Base-by-base conservation (phyloP, 2,888 invertebrate species). In the Pachycephus smyrnensis region DNA sequence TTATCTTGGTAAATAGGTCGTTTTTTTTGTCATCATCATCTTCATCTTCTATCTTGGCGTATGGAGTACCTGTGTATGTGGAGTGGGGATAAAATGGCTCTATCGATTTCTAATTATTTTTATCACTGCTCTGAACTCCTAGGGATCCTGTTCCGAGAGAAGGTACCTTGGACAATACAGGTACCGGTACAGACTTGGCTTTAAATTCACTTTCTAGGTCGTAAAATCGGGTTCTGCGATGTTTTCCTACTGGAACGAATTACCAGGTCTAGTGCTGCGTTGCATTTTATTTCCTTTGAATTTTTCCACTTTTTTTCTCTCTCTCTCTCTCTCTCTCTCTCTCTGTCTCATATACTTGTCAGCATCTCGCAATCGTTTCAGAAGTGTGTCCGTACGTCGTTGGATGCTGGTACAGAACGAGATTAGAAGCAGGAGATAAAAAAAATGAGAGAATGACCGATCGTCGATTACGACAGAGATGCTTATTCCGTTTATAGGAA, bases 121-220 rank as follows among this genome's bases (percentile, higher is more conserved):
- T 76, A 77, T 75, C 68, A 23, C 33, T n/a, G 74, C 68, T 77
- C 30, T 73, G 76, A 76, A 74, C 55, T 71, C 30, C 74, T 69
- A 33, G 40, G 36, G 75, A 75, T 37, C 69, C 69, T 75, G 75
- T 81, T 80, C 77, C 69, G 23, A 55, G 55, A 55, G 55, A 55
- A 55, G 55, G 55, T 55, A 23, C 23, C 55, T 55, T 55, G 55
- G 55, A 6, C 55, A 55, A 55, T 55, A 15, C 55, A 23, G 71
- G 71, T 80, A 76, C 77, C 74, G 75, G 75, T 30, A 35, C 36
- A 69, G 55, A 75, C 74, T 71, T 75, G 75, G 80, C 71, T 83
- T 87, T 82, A 86, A 89, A 90, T 89, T 89, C 88, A 89, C 90
- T 91, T 90, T 90, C 90, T 90, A 90, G 86, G 85, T 87, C 88